Evolutionary conservation across 2,797 vertebrate genomes (phyloP).

Genomic region (Ptychadena robeensis): DNA sequence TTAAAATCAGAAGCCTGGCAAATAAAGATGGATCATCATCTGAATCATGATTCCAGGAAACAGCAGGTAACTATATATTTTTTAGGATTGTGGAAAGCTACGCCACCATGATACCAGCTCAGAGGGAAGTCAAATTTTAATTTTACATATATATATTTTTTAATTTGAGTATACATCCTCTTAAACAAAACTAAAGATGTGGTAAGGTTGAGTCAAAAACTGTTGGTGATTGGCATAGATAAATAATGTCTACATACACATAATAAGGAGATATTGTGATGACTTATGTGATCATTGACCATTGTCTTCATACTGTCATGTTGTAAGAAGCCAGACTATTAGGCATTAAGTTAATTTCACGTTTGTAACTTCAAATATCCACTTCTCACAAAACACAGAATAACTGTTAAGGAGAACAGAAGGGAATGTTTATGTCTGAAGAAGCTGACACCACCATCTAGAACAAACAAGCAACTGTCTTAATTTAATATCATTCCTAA

Average conservation of each 20-base stretch:
- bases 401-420: slow-evolving; percentile 46
- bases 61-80: too few relatives aligned
- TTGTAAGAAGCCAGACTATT: neutral
- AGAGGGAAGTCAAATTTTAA: too few relatives aligned
- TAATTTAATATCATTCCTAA: slow-evolving; percentile 40
- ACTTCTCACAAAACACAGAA: slow-evolving; percentile 16
- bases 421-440: slow-evolving; percentile 53
- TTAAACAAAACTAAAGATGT: too few relatives aligned
- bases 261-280: neutral
- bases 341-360: slow-evolving; percentile 7
- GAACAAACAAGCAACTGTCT: slow-evolving; percentile 31
- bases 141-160: too few relatives aligned
- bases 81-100: too few relatives aligned
- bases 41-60: too few relatives aligned
- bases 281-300: neutral
- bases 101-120: too few relatives aligned
- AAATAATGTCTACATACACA: neutral
- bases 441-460: slow-evolving; percentile 35
- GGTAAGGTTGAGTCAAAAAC: neutral
- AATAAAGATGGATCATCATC: too few relatives aligned
- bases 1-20: too few relatives aligned
- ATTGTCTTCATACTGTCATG: neutral
- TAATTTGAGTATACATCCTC: too few relatives aligned
- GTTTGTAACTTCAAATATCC: slow-evolving; percentile 23
- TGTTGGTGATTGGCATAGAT: neutral